phyloP scores from a whole-genome alignment of 1,140 invertebrate species.

The Elymnias hypermnestra region DNA sequence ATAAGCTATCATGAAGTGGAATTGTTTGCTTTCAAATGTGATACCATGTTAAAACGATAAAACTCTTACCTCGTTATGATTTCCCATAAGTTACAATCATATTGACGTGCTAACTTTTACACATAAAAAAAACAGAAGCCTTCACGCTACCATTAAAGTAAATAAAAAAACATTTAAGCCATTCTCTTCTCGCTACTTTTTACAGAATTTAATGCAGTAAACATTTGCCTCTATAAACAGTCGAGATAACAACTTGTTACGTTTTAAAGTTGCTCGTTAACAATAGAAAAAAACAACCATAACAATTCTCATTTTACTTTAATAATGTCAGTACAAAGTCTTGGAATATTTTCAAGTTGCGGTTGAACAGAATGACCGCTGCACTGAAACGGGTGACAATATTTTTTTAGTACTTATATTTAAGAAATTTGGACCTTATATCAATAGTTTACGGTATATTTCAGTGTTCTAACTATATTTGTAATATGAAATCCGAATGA shows the following conservation, averaged over 20 bases:
- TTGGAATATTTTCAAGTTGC: constrained; percentile 57
- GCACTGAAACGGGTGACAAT: constrained; percentile 35
- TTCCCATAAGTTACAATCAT: too few species aligned
- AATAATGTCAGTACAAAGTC: constrained; percentile 54
- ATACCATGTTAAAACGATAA: too few species aligned
- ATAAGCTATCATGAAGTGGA: too few species aligned
- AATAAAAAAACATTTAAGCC: too few species aligned
- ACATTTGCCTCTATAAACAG: constrained; percentile 10
- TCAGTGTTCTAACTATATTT: constrained; percentile 14
- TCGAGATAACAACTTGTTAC: constrained; percentile 32
- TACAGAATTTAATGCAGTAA: too few species aligned
- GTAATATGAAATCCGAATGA: constrained; percentile 55
- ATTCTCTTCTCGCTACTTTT: too few species aligned
- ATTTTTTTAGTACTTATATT: constrained; percentile 5
- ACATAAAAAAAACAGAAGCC: too few species aligned
- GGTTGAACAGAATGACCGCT: constrained; percentile 51
- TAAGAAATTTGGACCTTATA: constrained; percentile 24
- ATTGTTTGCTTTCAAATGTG: too few species aligned
- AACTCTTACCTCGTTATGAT: too few species aligned
- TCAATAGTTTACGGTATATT: constrained; percentile 1
- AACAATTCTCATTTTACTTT: constrained; percentile 54
- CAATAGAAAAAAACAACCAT: constrained; percentile 49
- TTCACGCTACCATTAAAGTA: too few species aligned
- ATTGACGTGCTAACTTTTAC: too few species aligned
- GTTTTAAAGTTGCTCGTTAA: constrained; percentile 38